Percentiles rank a stretch among this genome's conserved stretches.
Evolutionary conservation across 1,140 invertebrate genomes (phyloP).

Genomic region (Drosophila orena): DNA sequence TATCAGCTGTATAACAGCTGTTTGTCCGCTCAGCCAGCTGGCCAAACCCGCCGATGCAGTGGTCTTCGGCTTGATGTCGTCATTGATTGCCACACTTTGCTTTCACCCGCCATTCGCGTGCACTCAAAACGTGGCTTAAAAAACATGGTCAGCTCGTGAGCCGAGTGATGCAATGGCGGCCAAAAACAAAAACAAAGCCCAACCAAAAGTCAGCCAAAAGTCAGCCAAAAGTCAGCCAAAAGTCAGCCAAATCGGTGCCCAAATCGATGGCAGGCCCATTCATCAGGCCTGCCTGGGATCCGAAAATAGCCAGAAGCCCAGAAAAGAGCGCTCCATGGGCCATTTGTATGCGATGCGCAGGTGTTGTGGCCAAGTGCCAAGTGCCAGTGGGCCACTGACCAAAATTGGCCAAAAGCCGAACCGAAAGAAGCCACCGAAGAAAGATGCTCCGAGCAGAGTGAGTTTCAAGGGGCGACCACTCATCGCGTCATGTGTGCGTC

Average conservation of each 20-base stretch:
- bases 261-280: slow-evolving; percentile 62
- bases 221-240: slow-evolving; percentile 23
- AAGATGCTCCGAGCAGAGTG: neutral
- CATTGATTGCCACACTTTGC: slow-evolving; percentile 84
- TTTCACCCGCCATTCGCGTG: slow-evolving; percentile 75
- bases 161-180: slow-evolving; percentile 43
- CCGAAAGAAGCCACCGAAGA: too few relatives aligned
- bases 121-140: slow-evolving; percentile 54
- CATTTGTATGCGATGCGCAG: slow-evolving; percentile 72
- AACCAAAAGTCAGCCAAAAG: slow-evolving; percentile 24
- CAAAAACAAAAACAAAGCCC: slow-evolving; percentile 31
- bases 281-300: slow-evolving; percentile 54
- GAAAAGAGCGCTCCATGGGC: slow-evolving; percentile 51
- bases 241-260: slow-evolving; percentile 8
- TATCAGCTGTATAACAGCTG: slow-evolving; percentile 57
- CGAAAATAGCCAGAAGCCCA: slow-evolving; percentile 44
- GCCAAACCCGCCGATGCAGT: slow-evolving; percentile 73
- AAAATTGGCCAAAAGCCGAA: slow-evolving; percentile 62
- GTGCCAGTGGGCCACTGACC: slow-evolving; percentile 69
- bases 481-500: slow-evolving; percentile 68
- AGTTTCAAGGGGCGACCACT: slow-evolving; percentile 9
- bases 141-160: slow-evolving; percentile 11
- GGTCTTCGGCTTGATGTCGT: slow-evolving; percentile 63
- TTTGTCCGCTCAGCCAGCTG: slow-evolving; percentile 53
- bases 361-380: slow-evolving; percentile 32